Base-by-base conservation (phyloP, 1,140 invertebrate species). In the Macrocentrus cingulum region DNA sequence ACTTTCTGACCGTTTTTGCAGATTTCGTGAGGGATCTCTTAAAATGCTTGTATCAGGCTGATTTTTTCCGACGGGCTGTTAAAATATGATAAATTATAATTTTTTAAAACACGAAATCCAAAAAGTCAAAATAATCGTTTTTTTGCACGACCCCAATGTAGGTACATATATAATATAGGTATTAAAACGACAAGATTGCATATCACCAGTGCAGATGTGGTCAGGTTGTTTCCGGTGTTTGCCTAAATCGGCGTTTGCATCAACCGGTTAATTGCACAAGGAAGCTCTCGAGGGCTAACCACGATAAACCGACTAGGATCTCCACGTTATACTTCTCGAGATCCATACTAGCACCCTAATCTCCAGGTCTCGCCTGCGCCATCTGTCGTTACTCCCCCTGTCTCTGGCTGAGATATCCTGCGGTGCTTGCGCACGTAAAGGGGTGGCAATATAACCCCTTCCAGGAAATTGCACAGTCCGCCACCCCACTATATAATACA, bases 241-340 rank as follows among this genome's bases (percentile, higher is more conserved):
- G 54, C 37, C 41, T 48, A 46, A 46, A 36, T 29, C 36, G 34
- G 36, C 36, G 20, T 18, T 18, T 16, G 50, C 36, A 34, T 39
- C 46, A 61, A 53, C 51, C 46, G 59, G 49, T 49, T 61, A 61
- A 61, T 61, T 61, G 59, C 48, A 41, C 48, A 41, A 49, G 59
- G 53, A 56, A 52, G 20, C 55, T 61, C 59, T 51, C 56, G 16
- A 56, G 59, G 53, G 59, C 49, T 60, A 60, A 51, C 48, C 48
- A 60, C 52, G 59, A 60, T 61, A 51, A 61, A 52, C 50, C 59
- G 48, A 56, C 46, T 34, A 46, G 49, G n/a, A 49, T 34, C 50
- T 1, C 37, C 37, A 19, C 36, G 29, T 11, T 6, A 34, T 15
- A 8, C 13, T 15, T 11, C 7, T 39, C 7, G 8, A n/a, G 8